Conservation (phyloP, 2,888 invertebrate genomes). For the Drosophila maculinotata region DNA sequence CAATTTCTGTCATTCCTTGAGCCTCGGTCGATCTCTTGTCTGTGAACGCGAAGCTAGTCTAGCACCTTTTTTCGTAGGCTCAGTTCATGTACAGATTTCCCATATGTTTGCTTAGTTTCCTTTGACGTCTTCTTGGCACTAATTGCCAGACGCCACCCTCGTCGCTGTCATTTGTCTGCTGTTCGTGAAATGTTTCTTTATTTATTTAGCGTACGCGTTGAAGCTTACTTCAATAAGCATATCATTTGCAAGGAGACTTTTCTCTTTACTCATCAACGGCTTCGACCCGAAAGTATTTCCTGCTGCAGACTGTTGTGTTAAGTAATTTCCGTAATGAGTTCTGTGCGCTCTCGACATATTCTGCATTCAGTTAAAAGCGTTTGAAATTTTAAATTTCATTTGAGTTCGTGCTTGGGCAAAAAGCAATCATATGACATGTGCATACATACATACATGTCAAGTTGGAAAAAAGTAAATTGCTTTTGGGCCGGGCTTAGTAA, state of each 20-base stretch:
- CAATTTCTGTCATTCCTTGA: conserved; percentile 15
- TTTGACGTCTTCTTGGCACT: conserved; percentile 19
- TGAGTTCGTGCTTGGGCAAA: conserved; percentile 46
- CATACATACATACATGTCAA: conserved; percentile 42
- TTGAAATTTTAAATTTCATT: conserved; percentile 72
- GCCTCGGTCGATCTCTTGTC: conserved; percentile 1
- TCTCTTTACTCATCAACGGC: conserved; percentile 11
- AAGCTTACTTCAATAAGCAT: conserved; percentile 66
- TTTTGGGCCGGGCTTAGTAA: conserved; percentile 47
- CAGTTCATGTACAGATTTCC: conserved; percentile 24
- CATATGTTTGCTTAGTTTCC: conserved; percentile 19
- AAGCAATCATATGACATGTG: conserved; percentile 70
- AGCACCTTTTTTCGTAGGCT: background rate
- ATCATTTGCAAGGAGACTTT: conserved; percentile 50
- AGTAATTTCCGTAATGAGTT: conserved; percentile 81
- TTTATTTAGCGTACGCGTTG: conserved; percentile 55
- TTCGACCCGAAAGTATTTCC: conserved; percentile 10
- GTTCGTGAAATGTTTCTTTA: conserved; percentile 43
- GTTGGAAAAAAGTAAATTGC: conserved; percentile 61
- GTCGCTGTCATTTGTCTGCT: conserved; percentile 17
- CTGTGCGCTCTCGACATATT: conserved; percentile 42
- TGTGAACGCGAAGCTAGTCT: background rate
- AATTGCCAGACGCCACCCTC: conserved; percentile 39
- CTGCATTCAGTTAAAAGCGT: conserved; percentile 70
- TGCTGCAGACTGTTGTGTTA: conserved; percentile 50